Base-by-base conservation (phyloP, 2,113 vertebrate genomes). In the Anthoscopus minutus region DNA sequence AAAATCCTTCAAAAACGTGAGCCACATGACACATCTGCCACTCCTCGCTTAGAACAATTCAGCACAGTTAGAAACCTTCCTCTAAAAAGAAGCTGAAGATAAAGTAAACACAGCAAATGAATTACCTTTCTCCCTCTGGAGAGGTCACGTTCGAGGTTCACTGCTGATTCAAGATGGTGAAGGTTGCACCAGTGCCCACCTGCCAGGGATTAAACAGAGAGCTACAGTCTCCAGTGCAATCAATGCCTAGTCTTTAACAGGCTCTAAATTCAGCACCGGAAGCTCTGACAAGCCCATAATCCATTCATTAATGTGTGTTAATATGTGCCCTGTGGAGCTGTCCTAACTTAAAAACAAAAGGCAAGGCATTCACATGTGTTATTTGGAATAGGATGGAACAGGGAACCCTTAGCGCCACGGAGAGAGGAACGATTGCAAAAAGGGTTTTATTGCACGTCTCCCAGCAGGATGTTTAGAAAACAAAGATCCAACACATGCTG, bases 181-280 rank as follows among this genome's bases (percentile, higher is more conserved):
- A 93, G 93, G 69, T 73, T 79, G 85, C 80, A 64, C 88, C 72
- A 58, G 54, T 86, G 92, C 94, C 97, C 97, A 96, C 97, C 96
- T 97, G 93, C 96, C 96, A 97, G 92, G 96, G 92, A 96, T 96
- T 96, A 97, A 96, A 96, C 87, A 96, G 95, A 97, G 74, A 81
- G 77, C 88, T 93, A 87, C 65, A 94, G 95, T 97, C 86, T 96
- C 79, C 73, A 86, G 88, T 71, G 74, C 85, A 96, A 88, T 95
- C 92, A 95, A 44, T 95, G 90, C 84, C 82, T 91, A 17, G 61
- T 73, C 80, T 89, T 95, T 95, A 95, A 96, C 81, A 80, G 67
- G 61, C 53, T 73, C 83, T 91, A 87, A 97, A 97, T 96, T 97
- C 81, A 94, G 94, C 93, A 94, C 74, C 25, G 82, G 96, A 95